These are phyloP conservation scores for Pyrgus malvae DNA, from an alignment of 2,888 invertebrate species.

Conservation along the genomic window DNA sequence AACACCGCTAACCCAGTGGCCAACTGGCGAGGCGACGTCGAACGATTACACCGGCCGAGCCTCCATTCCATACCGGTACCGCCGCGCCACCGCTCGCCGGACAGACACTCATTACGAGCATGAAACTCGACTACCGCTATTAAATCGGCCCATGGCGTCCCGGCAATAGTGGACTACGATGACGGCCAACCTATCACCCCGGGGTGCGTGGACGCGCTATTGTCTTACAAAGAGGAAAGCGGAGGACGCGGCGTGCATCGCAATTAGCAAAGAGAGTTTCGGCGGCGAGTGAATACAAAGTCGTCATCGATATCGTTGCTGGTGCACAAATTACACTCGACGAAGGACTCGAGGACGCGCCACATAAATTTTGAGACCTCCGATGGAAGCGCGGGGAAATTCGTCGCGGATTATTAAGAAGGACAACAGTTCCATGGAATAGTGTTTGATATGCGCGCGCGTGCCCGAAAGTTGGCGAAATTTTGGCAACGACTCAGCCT, in stretches of 20 bases:
- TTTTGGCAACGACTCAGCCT: slow-evolving; percentile 63
- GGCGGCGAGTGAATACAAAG: slow-evolving; percentile 73
- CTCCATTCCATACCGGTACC: slow-evolving; percentile 72
- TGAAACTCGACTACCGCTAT: slow-evolving; percentile 40
- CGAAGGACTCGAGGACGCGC: slow-evolving; percentile 60
- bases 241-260: slow-evolving; percentile 65
- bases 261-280: slow-evolving; percentile 76
- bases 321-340: slow-evolving; percentile 53
- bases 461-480: slow-evolving; percentile 62
- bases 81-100: slow-evolving; percentile 61
- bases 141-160: slow-evolving; percentile 35
- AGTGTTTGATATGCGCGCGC: slow-evolving; percentile 61
- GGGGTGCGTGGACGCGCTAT: slow-evolving; percentile 60
- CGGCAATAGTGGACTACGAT: slow-evolving; percentile 44
- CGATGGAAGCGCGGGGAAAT: slow-evolving; percentile 46
- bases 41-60: slow-evolving; percentile 62
- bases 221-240: slow-evolving; percentile 74
- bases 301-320: slow-evolving; percentile 53
- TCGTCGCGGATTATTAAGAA: slow-evolving; percentile 47
- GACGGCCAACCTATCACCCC: slow-evolving; percentile 56
- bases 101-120: slow-evolving; percentile 50
- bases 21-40: slow-evolving; percentile 73
- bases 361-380: slow-evolving; percentile 50
- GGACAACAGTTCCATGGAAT: slow-evolving; percentile 43
- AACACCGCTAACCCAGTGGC: slow-evolving; percentile 80